A percentile compares a stretch with the other conserved stretches of the same genome.
These are phyloP conservation scores for Microtus richardsoni DNA, from an alignment of 2,113 vertebrate species.

Conservation along the genomic window DNA sequence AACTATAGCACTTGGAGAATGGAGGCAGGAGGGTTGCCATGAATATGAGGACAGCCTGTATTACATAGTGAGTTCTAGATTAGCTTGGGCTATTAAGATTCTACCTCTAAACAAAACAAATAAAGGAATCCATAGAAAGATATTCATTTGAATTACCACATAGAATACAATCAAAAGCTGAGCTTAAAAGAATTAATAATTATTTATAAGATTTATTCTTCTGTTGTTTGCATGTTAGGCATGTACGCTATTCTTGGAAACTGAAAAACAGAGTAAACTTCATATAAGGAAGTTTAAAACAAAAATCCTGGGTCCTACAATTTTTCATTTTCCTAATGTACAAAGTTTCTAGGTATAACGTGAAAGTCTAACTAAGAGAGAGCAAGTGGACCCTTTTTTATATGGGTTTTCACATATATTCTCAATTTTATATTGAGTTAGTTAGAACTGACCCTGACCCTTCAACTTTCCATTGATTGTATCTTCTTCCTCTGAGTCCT, in stretches of 20 bases:
- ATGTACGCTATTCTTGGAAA: slow-evolving; percentile 2
- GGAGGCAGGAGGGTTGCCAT: neutral
- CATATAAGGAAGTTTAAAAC: neutral
- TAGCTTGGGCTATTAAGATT: neutral
- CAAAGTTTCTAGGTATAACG: neutral
- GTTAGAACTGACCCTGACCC: slow-evolving; percentile 32
- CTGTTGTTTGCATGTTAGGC: neutral
- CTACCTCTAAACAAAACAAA: neutral
- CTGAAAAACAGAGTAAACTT: neutral
- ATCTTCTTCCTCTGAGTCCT: slow-evolving; percentile 49
- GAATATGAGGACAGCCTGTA: neutral
- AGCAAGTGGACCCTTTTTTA: neutral
- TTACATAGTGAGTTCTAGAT: neutral
- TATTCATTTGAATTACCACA: slow-evolving; percentile 4
- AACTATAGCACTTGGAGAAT: neutral
- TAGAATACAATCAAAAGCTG: neutral
- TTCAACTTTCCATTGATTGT: slow-evolving; percentile 60
- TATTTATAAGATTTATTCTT: slow-evolving; percentile 12
- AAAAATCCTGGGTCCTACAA: neutral
- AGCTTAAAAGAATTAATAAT: neutral
- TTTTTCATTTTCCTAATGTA: neutral
- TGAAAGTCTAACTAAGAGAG: neutral
- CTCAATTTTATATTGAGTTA: slow-evolving; percentile 58
- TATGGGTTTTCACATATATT: slow-evolving; percentile 10
- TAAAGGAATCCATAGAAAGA: neutral